Conservation (phyloP, 2,113 vertebrate genomes). For the Sminthopsis crassicaudata region DNA sequence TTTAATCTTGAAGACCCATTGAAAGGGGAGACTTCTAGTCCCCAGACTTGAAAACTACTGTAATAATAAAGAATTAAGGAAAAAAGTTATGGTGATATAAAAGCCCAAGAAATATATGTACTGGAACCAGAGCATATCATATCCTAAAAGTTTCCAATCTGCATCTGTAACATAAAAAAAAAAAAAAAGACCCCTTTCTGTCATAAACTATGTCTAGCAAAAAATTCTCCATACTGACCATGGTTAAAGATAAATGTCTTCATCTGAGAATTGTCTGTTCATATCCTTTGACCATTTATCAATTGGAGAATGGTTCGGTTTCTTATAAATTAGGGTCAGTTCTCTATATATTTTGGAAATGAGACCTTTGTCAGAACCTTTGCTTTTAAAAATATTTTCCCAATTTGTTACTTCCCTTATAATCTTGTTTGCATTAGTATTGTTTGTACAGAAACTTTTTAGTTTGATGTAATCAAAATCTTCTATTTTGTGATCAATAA, state of each 20-base stretch:
- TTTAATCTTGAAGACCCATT: background rate
- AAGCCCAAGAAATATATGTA: background rate
- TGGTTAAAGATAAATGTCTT: background rate
- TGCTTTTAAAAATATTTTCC: no score
- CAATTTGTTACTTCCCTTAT: no score
- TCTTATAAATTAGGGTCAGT: no score
- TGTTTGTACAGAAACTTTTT: no score
- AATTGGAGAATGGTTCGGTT: no score
- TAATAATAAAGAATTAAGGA: background rate
- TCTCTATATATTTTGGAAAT: no score
- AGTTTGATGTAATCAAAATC: no score
- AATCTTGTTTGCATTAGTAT: no score
- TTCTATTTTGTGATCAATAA: no score
- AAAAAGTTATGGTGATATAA: background rate
- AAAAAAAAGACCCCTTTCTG: background rate
- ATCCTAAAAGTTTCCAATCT: background rate
- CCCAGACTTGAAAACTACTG: background rate
- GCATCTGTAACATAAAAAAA: background rate
- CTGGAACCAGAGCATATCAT: background rate
- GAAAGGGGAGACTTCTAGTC: background rate
- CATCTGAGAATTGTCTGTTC: no score
- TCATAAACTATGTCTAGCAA: background rate
- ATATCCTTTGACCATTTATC: no score
- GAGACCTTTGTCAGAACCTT: no score
- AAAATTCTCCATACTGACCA: background rate